A percentile compares a stretch with the other conserved stretches of the same genome.
phyloP scores from a whole-genome alignment of 2,888 invertebrate genomes.

The Caenorhabditis doughertyi region DNA sequence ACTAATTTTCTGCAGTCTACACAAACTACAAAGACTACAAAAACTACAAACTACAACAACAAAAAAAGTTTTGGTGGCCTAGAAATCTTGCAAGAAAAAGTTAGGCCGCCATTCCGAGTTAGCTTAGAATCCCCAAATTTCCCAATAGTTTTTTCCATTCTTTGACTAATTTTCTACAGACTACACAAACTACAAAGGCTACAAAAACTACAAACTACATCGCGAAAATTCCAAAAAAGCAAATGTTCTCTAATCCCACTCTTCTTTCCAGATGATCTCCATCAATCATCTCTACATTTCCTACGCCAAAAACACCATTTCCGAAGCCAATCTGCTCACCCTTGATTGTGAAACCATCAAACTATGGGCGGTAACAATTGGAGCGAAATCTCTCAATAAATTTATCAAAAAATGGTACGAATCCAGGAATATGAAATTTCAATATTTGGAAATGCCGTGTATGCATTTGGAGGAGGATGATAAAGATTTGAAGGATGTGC shows the following conservation, averaged over 20 bases:
- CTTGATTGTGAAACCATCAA: conserved; percentile 42
- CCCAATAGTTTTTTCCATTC: too few relatives aligned
- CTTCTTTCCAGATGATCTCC: conserved; percentile 23
- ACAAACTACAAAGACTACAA: too few relatives aligned
- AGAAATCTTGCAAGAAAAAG: too few relatives aligned
- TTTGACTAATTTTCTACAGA: too few relatives aligned
- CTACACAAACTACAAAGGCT: neutral
- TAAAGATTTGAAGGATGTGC: neutral
- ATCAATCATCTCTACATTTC: conserved; percentile 24
- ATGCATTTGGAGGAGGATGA: neutral
- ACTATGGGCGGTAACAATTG: conserved; percentile 17
- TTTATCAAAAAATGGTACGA: conserved; percentile 35
- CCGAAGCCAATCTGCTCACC: conserved; percentile 10
- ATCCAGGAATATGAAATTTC: neutral
- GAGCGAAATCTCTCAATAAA: neutral
- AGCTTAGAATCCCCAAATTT: too few relatives aligned
- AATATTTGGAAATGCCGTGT: conserved; percentile 30
- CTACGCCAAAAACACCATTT: conserved; percentile 18
- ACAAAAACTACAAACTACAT: neutral
- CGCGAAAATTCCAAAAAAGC: neutral
- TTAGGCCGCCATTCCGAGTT: too few relatives aligned
- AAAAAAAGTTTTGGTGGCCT: too few relatives aligned
- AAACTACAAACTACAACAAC: too few relatives aligned
- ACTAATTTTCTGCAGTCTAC: too few relatives aligned
- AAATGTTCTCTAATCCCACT: too few relatives aligned